phyloP scores from a whole-genome alignment of 2,797 vertebrate species.

The Vespertilio murinus region DNA sequence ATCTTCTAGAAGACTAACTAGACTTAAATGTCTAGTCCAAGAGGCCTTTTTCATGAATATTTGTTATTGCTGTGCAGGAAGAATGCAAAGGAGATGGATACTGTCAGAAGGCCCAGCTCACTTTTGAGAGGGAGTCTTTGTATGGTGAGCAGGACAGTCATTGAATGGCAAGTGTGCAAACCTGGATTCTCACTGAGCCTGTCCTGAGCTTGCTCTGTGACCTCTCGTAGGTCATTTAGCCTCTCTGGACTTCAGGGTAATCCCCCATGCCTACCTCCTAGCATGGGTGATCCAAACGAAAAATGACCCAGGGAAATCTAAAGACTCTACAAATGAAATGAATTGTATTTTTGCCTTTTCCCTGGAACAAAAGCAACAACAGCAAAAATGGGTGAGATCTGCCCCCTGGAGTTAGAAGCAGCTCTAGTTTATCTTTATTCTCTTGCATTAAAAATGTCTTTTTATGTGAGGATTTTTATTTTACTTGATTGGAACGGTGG shows the following conservation, averaged over 20 bases:
- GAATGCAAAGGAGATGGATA: background rate
- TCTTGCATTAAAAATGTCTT: background rate
- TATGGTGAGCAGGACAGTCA: background rate
- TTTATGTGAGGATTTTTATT: background rate
- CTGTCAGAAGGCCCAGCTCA: background rate
- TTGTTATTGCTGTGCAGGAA: background rate
- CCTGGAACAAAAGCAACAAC: background rate
- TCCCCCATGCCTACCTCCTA: background rate
- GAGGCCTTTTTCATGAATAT: background rate
- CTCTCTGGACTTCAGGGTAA: background rate
- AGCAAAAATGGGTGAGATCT: background rate
- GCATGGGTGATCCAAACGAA: background rate
- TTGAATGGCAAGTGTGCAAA: background rate
- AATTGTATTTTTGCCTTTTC: background rate
- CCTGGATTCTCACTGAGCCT: background rate
- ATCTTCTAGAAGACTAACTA: background rate
- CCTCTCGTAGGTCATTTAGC: background rate
- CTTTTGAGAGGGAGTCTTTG: background rate
- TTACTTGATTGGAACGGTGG: background rate
- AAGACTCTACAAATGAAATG: background rate
- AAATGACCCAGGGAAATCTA: background rate
- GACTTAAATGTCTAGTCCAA: background rate
- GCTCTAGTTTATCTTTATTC: constrained; percentile 13
- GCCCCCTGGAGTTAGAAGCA: background rate
- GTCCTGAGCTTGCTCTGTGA: background rate